phyloP scores from a whole-genome alignment of 1,140 invertebrate genomes.

The Lepidostoma basale region DNA sequence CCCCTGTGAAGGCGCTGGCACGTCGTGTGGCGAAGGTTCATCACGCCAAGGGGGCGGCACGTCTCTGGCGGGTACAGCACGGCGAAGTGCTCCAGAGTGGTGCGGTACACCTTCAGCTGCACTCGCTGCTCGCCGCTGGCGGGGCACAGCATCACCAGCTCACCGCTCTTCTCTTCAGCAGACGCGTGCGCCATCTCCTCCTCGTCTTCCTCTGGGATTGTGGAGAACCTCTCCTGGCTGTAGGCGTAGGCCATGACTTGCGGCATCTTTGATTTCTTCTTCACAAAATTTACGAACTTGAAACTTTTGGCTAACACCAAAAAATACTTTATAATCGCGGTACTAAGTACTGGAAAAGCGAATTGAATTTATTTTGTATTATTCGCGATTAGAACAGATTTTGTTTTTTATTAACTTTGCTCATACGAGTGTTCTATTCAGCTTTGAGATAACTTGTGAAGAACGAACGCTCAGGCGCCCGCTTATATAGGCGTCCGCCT shows the following conservation, averaged over 20 bases:
- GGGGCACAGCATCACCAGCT: constrained; percentile 65
- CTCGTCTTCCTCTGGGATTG: constrained; percentile 42
- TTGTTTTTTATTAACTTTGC: too few relatives aligned
- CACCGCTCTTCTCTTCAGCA: constrained; percentile 68
- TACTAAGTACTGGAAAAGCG: too few relatives aligned
- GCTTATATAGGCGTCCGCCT: constrained; percentile 19
- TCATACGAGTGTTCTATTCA: neutral
- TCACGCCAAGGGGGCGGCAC: constrained; percentile 65
- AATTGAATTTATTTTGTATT: too few relatives aligned
- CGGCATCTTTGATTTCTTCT: constrained; percentile 39
- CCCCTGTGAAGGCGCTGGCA: constrained; percentile 60
- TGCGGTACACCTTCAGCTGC: constrained; percentile 69
- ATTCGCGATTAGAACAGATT: too few relatives aligned
- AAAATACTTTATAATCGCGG: too few relatives aligned
- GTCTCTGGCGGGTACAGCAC: constrained; percentile 72
- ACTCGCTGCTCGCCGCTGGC: constrained; percentile 65
- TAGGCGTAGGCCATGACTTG: constrained; percentile 39
- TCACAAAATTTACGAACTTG: too few relatives aligned
- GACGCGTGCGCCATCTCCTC: constrained; percentile 54
- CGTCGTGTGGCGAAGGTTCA: constrained; percentile 67
- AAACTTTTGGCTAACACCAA: too few relatives aligned
- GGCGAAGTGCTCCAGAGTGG: constrained; percentile 70
- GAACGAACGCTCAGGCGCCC: neutral
- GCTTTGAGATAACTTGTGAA: constrained; percentile 1
- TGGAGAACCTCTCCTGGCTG: constrained; percentile 36